A percentile compares a stretch with the other conserved stretches of the same genome.
These are phyloP conservation scores for Hypocryptadius cinnamomeus DNA, from an alignment of 2,113 vertebrate genomes.

Conservation along the genomic window DNA sequence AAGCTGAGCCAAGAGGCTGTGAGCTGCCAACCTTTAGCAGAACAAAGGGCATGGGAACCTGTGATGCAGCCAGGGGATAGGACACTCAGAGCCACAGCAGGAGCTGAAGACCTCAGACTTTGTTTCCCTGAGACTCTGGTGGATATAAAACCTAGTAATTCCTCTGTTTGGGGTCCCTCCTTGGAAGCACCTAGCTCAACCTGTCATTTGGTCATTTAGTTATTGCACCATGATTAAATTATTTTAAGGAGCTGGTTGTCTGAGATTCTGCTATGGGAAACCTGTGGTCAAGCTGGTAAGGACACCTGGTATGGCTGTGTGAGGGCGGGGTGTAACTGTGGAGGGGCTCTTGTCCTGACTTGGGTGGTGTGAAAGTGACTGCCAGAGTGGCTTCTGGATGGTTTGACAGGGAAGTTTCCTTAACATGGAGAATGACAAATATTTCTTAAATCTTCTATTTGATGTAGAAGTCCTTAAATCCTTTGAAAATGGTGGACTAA, in stretches of 20 bases:
- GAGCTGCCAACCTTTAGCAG: background rate
- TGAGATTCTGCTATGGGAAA: background rate
- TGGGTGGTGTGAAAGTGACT: background rate
- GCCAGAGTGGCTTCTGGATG: background rate
- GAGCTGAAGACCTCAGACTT: background rate
- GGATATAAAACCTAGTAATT: background rate
- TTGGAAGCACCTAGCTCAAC: background rate
- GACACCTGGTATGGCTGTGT: background rate
- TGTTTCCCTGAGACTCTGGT: background rate
- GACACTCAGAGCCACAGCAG: background rate
- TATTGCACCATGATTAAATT: background rate
- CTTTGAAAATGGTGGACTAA: background rate
- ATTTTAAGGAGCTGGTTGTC: background rate
- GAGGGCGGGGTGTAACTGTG: accelerated
- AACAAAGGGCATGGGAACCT: background rate
- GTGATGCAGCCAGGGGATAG: background rate
- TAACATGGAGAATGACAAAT: background rate
- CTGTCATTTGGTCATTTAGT: background rate
- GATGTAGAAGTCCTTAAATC: background rate
- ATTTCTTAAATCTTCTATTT: background rate
- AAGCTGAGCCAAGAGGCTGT: background rate
- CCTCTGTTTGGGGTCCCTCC: background rate
- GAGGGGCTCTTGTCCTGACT: background rate
- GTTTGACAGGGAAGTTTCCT: background rate
- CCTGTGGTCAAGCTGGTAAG: background rate